Evolutionary conservation across 2,888 invertebrate genomes (phyloP).

Genomic region (Sminthurinus aureus): DNA sequence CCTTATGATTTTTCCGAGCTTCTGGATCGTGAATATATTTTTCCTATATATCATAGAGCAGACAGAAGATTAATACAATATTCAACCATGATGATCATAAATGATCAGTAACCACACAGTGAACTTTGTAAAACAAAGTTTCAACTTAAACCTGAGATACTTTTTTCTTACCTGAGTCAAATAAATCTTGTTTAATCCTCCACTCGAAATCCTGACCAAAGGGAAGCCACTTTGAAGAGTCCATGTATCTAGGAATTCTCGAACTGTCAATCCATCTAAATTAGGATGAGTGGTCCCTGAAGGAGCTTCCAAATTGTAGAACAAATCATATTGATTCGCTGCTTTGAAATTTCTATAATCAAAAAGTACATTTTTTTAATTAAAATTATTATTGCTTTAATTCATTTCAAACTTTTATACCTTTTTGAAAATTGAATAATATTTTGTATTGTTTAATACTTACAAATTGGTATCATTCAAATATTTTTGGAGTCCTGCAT

Average conservation of each 20-base stretch:
- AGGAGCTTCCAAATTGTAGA: slow-evolving; percentile 33
- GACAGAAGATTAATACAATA: no score
- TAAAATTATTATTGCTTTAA: neutral
- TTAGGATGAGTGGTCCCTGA: slow-evolving; percentile 7
- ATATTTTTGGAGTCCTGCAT: neutral
- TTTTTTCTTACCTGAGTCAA: slow-evolving; percentile 8
- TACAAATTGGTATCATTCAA: slow-evolving; percentile 7
- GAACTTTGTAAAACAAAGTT: neutral
- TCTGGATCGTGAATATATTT: neutral
- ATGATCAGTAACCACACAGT: neutral
- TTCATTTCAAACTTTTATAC: neutral
- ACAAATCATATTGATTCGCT: slow-evolving; percentile 44
- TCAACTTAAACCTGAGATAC: no score
- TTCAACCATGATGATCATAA: neutral
- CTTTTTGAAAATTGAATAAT: neutral
- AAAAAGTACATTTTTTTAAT: neutral
- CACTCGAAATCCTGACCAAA: slow-evolving; percentile 20
- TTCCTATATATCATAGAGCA: no score
- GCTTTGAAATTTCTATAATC: slow-evolving; percentile 31
- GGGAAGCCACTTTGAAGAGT: slow-evolving; percentile 44
- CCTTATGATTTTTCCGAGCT: neutral
- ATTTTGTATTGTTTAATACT: neutral
- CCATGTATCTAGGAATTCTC: slow-evolving; percentile 44
- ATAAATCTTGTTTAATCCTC: neutral
- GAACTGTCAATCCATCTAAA: slow-evolving; percentile 18